These are phyloP conservation scores for Nerophis lumbriciformis DNA, from an alignment of 2,113 vertebrate species.

Conservation along the genomic window DNA sequence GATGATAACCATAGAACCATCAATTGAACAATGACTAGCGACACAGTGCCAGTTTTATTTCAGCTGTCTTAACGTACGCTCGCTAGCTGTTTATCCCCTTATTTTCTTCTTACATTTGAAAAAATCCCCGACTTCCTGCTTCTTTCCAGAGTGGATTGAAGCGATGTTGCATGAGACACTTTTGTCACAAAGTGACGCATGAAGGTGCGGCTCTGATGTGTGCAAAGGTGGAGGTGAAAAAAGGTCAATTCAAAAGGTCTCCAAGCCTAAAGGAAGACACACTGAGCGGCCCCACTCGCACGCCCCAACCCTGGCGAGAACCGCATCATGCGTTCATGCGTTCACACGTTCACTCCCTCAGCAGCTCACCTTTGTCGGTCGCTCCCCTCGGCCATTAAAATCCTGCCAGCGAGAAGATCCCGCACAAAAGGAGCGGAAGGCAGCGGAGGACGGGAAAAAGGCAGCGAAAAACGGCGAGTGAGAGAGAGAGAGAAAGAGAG, in stretches of 20 bases:
- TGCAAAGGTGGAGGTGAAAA: not conserved
- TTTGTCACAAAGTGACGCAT: not conserved
- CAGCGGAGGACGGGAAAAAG: slow-evolving; percentile 6
- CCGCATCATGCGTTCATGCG: not conserved
- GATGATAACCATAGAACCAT: no score
- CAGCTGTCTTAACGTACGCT: no score
- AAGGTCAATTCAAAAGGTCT: not conserved
- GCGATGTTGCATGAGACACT: not conserved
- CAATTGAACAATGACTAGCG: no score
- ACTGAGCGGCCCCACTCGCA: not conserved
- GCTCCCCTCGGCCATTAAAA: slow-evolving; percentile 52
- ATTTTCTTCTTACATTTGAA: no score
- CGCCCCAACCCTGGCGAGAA: no score
- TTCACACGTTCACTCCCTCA: not conserved
- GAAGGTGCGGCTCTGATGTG: not conserved
- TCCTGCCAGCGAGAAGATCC: slow-evolving; percentile 49
- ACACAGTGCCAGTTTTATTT: no score
- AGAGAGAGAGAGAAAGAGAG: slow-evolving; percentile 15
- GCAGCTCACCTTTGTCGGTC: slow-evolving; percentile 65
- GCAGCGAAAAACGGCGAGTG: slow-evolving; percentile 15
- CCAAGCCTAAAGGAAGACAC: not conserved
- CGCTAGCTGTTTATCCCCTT: no score
- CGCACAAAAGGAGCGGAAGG: slow-evolving; percentile 35
- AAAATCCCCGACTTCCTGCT: no score
- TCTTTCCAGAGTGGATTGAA: not conserved